Conservation (phyloP, 2,888 invertebrate genomes). For the Lasius fuliginosus region DNA sequence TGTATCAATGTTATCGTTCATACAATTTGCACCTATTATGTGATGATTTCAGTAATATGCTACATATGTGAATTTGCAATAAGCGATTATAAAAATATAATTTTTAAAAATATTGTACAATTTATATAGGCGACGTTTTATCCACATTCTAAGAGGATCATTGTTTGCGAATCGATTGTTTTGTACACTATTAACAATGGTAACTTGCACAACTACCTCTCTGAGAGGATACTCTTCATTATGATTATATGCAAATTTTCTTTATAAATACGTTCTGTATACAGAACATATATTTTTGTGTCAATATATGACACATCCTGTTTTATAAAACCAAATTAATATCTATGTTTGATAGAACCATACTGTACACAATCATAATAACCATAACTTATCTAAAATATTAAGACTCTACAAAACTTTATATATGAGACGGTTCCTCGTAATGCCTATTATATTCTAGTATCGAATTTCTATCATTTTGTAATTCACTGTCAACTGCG, state of each 20-base stretch:
- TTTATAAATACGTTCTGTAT: slow-evolving; percentile 34
- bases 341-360: slow-evolving; percentile 28
- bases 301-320: slow-evolving; percentile 13
- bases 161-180: slow-evolving; percentile 20
- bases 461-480: slow-evolving; percentile 61
- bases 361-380: slow-evolving; percentile 16
- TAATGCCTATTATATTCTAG: slow-evolving; percentile 37
- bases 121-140: neutral
- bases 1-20: neutral
- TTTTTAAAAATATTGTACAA: slow-evolving; percentile 33
- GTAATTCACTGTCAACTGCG: slow-evolving; percentile 66
- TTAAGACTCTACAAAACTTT: neutral
- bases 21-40: slow-evolving; percentile 21
- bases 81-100: slow-evolving; percentile 42
- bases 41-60: neutral
- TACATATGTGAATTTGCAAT: slow-evolving; percentile 18
- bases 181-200: slow-evolving; percentile 68
- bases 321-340: slow-evolving; percentile 15
- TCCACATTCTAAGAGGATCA: neutral
- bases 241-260: slow-evolving; percentile 25
- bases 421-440: slow-evolving; percentile 7
- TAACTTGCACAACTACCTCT: slow-evolving; percentile 41
- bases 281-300: slow-evolving; percentile 42
- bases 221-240: slow-evolving; percentile 27
- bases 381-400: slow-evolving; percentile 19